Base-by-base conservation (phyloP, 2,797 vertebrate species). In the Enteromius unitaeniatus region DNA sequence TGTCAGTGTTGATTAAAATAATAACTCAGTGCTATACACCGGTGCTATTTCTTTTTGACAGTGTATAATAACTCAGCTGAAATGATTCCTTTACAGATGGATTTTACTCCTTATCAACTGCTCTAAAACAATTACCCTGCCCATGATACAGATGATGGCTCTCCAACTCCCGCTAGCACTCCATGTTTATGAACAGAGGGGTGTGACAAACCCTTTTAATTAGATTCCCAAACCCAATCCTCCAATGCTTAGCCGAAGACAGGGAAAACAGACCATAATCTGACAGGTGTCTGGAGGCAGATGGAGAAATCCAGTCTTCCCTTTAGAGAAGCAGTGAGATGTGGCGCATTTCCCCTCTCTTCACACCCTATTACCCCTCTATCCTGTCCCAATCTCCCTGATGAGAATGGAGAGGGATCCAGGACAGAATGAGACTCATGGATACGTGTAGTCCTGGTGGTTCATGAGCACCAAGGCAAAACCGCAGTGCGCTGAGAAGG, bases 301-400 rank as follows among this genome's bases (percentile, higher is more conserved):
- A 81, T 80, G 69, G 65, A 77, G 28, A 85, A 70, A 58, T 79
- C 37, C 73, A 79, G 75, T 79, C 70, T 84, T 70, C 23, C 72
- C 14, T 77, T 86, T 51, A 85, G 53, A 78, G 76, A 85, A 23
- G 42, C 73, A 42, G 37, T 60, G 65, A 79, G 47, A 70, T 68
- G 65, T 79, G 81, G 74, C 34, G 64, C 79, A 68, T 84, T 82
- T 82, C 51, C 78, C 28, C 65, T 70, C 78, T 80, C 69, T 81
- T 84, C 64, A 85, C 67, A 84, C 84, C 74, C 70, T 83, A 87
- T 88, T 88, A 87, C 74, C 73, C 40, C 78, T 67, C 77, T 45
- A 74, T 80, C 40, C 68, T 62, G 5, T 78, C 72, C 65, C 60
- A 40, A 3, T 19, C 49, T 28, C 80, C 79, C 69, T 67, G 70